phyloP scores from a whole-genome alignment of 2,888 invertebrate species.

The Bombylius discolor region DNA sequence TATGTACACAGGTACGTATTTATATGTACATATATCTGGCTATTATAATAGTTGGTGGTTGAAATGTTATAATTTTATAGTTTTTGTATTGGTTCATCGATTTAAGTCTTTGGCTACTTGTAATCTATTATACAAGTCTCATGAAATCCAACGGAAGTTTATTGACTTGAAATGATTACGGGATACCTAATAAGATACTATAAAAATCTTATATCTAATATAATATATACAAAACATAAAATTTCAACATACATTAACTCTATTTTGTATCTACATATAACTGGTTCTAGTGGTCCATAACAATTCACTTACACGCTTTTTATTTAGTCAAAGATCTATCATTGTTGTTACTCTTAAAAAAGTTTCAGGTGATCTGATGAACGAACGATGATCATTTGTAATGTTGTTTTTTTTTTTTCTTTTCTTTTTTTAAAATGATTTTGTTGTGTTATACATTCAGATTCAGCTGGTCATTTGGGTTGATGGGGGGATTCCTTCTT shows the following conservation, averaged over 20 bases:
- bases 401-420: constrained; percentile 4
- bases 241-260: no score
- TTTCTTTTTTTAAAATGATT: not conserved
- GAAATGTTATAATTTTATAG: no score
- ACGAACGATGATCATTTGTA: constrained; percentile 5
- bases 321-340: not conserved
- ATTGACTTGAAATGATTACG: constrained; percentile 8
- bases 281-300: not conserved
- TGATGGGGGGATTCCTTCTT: not conserved
- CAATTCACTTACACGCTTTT: not conserved
- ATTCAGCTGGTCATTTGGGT: no score
- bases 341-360: not conserved
- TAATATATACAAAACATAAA: not conserved
- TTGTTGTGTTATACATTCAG: not conserved
- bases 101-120: not conserved
- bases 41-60: no score
- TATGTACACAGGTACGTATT: no score
- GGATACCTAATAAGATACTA: not conserved
- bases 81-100: not conserved
- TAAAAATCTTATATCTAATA: not conserved
- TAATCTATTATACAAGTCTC: not conserved
- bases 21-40: no score
- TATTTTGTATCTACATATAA: not conserved
- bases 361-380: not conserved
- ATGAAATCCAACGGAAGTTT: constrained; percentile 7